A percentile compares a stretch with the other conserved stretches of the same genome.
Evolutionary conservation across 2,113 vertebrate genomes (phyloP).

Genomic region (Vanacampus margaritifer): DNA sequence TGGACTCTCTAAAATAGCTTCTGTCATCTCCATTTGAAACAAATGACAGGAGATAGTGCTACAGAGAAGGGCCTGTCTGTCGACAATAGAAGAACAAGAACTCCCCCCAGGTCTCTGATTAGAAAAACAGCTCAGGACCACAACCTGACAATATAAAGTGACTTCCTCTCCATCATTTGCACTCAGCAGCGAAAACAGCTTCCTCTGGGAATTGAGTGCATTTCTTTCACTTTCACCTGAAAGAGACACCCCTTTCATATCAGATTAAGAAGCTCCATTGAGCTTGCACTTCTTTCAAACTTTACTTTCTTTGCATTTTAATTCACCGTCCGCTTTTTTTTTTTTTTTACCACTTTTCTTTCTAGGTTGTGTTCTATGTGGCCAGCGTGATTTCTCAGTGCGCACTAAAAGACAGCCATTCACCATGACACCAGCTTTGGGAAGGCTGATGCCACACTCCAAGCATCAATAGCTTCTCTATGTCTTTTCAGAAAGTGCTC

Average conservation of each 20-base stretch:
- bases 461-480: constrained; percentile 61
- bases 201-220: constrained; percentile 67
- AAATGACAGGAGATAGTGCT: constrained; percentile 27
- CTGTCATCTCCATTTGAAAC: constrained; percentile 56
- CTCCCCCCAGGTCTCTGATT: constrained; percentile 49
- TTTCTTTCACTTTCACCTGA: constrained; percentile 60
- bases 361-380: constrained; percentile 24
- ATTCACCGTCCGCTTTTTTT: constrained; percentile 30
- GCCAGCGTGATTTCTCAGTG: constrained; percentile 26
- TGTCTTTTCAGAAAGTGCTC: constrained; percentile 38
- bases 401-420: constrained; percentile 49
- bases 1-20: constrained; percentile 60
- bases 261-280: constrained; percentile 55
- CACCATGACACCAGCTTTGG: constrained; percentile 57
- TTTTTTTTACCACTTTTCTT: constrained; percentile 26
- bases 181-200: constrained; percentile 54
- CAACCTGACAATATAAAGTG: constrained; percentile 57
- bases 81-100: constrained; percentile 34
- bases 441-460: constrained; percentile 48
- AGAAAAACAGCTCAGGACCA: constrained; percentile 53
- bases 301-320: constrained; percentile 29
- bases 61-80: constrained; percentile 16
- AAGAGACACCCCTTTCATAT: constrained; percentile 51
- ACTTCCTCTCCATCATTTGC: constrained; percentile 53
- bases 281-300: constrained; percentile 44